Conservation (phyloP, 2,888 invertebrate genomes). For the Lochmaea crataegi region DNA sequence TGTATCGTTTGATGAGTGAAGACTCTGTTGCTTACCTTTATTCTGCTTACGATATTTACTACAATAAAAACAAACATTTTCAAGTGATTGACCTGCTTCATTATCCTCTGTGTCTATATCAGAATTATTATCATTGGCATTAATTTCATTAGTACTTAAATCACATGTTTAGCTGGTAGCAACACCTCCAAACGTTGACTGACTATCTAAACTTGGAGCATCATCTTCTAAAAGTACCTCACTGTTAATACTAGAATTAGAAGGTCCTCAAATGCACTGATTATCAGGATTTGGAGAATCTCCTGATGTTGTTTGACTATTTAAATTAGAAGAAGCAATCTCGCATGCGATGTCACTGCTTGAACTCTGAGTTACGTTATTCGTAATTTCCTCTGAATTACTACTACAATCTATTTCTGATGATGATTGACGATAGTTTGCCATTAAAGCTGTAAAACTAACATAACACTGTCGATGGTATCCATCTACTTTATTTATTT, state of each 20-base stretch:
- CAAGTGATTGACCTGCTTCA: slow-evolving; percentile 17
- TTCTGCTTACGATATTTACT: slow-evolving; percentile 18
- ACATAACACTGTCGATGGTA: slow-evolving; percentile 38
- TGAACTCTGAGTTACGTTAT: background rate
- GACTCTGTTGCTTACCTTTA: slow-evolving; percentile 36
- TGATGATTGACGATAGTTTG: slow-evolving; percentile 35
- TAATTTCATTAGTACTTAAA: slow-evolving; percentile 7
- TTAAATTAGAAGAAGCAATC: slow-evolving; percentile 16
- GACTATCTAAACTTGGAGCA: slow-evolving; percentile 14
- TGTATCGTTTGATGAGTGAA: slow-evolving; percentile 33
- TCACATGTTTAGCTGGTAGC: slow-evolving; percentile 1
- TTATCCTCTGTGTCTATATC: slow-evolving; percentile 3
- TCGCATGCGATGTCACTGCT: slow-evolving; percentile 18
- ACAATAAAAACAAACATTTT: slow-evolving; percentile 38
- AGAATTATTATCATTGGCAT: background rate
- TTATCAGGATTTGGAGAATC: slow-evolving; percentile 12
- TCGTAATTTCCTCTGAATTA: slow-evolving; percentile 9
- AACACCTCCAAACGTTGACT: slow-evolving; percentile 15
- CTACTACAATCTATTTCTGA: slow-evolving; percentile 17
- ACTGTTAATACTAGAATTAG: background rate
- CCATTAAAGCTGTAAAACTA: slow-evolving; percentile 38
- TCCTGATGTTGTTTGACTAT: slow-evolving; percentile 13
- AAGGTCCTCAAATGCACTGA: slow-evolving; percentile 11
- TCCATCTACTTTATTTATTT: slow-evolving; percentile 28
- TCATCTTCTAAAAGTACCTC: slow-evolving; percentile 15